Evolutionary conservation across 2,113 vertebrate species (phyloP).

Genomic region (Microcebus tavaratra): DNA sequence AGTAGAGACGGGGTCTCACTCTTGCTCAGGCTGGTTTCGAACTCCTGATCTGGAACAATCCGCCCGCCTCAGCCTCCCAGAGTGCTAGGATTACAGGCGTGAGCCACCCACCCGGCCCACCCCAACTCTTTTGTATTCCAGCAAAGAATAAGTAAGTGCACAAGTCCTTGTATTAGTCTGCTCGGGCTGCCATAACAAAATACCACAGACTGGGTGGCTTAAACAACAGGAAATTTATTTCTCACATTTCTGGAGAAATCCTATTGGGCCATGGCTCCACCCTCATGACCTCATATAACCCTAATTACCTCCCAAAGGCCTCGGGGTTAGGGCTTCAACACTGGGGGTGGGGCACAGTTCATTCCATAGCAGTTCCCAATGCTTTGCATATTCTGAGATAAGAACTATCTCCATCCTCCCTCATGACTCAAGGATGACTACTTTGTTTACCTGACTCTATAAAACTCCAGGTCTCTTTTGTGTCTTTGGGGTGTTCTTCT

Average conservation of each 20-base stretch:
- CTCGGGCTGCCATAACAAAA: not conserved
- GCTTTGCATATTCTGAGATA: constrained; percentile 7
- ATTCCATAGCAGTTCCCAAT: not conserved
- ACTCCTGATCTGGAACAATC: no score
- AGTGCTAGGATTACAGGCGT: no score
- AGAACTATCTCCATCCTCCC: not conserved
- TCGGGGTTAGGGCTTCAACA: not conserved
- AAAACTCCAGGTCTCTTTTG: not conserved
- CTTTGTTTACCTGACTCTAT: not conserved
- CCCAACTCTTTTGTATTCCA: not conserved
- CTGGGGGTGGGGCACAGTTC: not conserved
- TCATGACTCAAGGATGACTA: not conserved
- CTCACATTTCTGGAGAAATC: not conserved
- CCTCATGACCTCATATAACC: not conserved
- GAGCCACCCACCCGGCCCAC: no score
- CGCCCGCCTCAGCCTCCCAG: no score
- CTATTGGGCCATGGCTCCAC: not conserved
- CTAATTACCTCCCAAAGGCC: not conserved
- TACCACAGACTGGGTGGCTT: not conserved
- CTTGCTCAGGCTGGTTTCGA: no score
- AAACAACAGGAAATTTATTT: not conserved
- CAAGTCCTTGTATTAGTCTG: not conserved
- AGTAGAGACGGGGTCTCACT: no score
- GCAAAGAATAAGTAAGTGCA: not conserved
- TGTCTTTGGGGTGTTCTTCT: not conserved